Conservation (phyloP, 2,888 invertebrate species). For the Camponotus fellah region DNA sequence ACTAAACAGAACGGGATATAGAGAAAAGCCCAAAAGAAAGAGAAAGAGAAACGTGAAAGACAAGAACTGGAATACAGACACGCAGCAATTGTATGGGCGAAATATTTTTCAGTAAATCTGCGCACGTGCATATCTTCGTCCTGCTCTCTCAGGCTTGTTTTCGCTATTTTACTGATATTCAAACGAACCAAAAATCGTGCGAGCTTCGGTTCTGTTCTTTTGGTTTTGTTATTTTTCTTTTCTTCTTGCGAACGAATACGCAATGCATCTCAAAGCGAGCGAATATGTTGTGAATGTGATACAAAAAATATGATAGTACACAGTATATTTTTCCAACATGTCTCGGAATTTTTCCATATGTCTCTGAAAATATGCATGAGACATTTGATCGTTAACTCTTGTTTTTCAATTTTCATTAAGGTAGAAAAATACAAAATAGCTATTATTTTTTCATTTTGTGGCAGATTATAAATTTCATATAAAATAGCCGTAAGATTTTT, state of each 20-base stretch:
- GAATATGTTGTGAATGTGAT: not conserved
- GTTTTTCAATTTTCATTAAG: not conserved
- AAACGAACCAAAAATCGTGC: conserved; percentile 25
- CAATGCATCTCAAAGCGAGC: not conserved
- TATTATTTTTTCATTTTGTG: not conserved
- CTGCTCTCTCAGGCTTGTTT: conserved; percentile 23
- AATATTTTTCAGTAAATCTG: conserved; percentile 44
- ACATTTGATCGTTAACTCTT: not conserved
- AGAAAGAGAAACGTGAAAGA: not conserved
- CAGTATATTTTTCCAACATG: conserved; percentile 10
- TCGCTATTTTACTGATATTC: conserved; percentile 42
- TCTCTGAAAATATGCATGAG: not conserved
- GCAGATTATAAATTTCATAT: not conserved
- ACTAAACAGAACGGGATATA: conserved; percentile 8
- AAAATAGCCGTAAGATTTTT: not conserved
- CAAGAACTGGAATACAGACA: not conserved
- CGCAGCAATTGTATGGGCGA: conserved; percentile 15
- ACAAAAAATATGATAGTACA: conserved; percentile 1
- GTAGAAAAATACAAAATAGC: not conserved
- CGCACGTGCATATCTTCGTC: conserved; percentile 30
- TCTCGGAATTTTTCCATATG: conserved; percentile 1
- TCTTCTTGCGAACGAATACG: not conserved
- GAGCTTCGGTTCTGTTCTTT: conserved; percentile 5
- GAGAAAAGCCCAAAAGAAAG: not conserved
- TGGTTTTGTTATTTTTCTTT: conserved; percentile 3